phyloP scores from a whole-genome alignment of 2,888 invertebrate species.

The Amphipyra berbera region DNA sequence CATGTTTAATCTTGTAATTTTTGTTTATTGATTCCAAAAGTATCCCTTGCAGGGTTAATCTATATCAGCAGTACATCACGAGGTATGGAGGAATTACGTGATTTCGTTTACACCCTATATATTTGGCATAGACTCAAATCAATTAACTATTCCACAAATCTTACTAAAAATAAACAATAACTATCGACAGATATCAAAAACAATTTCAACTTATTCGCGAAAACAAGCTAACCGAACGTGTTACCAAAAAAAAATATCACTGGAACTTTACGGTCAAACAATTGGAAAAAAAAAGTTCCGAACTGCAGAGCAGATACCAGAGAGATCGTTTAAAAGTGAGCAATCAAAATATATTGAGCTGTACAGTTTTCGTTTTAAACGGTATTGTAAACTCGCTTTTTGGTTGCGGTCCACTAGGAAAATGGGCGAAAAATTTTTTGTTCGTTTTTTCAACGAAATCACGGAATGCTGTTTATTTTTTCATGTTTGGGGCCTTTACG shows the following conservation, averaged over 20 bases:
- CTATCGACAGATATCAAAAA: background rate
- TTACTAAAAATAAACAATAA: too few relatives aligned
- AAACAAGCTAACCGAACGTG: background rate
- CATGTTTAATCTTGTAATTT: too few relatives aligned
- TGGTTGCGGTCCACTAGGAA: background rate
- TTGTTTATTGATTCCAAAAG: too few relatives aligned
- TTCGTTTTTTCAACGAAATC: constrained; percentile 1
- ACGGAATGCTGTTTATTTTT: background rate
- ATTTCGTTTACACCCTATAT: too few relatives aligned
- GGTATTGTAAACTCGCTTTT: constrained; percentile 24
- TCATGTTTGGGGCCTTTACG: background rate
- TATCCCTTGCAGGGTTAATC: too few relatives aligned
- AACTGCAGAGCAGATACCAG: constrained; percentile 2
- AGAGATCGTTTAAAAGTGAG: constrained; percentile 27
- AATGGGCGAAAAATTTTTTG: background rate
- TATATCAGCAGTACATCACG: too few relatives aligned
- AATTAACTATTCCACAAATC: too few relatives aligned
- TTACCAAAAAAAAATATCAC: background rate
- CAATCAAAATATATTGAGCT: constrained; percentile 46
- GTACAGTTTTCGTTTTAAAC: constrained; percentile 25
- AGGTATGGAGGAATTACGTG: too few relatives aligned
- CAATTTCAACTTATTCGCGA: background rate
- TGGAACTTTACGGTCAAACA: background rate
- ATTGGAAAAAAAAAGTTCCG: constrained; percentile 21
- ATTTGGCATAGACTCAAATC: too few relatives aligned